These are phyloP conservation scores for Dryas iulia DNA, from an alignment of 1,140 invertebrate genomes.

Conservation along the genomic window DNA sequence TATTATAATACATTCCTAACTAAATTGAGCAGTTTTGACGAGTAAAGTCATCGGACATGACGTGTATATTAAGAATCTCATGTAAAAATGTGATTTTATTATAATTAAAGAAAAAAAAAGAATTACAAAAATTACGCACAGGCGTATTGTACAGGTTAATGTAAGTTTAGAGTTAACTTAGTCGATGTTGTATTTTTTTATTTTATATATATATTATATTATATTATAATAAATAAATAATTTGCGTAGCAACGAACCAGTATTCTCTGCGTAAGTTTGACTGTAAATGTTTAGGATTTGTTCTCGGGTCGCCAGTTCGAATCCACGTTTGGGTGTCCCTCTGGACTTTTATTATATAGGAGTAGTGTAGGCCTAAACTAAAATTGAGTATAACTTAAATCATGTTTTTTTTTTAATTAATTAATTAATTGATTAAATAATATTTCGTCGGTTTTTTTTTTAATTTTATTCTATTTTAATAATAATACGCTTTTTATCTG, in stretches of 20 bases:
- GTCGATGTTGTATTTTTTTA: conserved; percentile 45
- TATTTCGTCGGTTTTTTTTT: too few species aligned
- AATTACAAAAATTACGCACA: too few species aligned
- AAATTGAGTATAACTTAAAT: conserved; percentile 2
- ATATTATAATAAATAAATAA: conserved; percentile 37
- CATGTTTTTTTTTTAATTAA: background rate
- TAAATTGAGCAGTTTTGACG: conserved; percentile 23
- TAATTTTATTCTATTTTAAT: too few species aligned
- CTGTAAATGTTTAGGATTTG: background rate
- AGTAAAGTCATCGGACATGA: conserved; percentile 25
- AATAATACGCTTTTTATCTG: background rate
- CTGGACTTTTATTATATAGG: background rate
- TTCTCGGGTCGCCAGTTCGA: background rate
- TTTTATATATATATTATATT: conserved; percentile 58
- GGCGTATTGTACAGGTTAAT: conserved; percentile 5
- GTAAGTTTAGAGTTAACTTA: conserved; percentile 61
- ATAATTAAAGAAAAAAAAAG: conserved; percentile 23
- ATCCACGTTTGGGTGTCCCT: background rate
- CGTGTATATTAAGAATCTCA: conserved; percentile 41
- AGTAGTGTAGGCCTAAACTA: background rate
- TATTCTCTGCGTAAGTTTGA: conserved; percentile 44
- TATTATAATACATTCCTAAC: conserved; percentile 36
- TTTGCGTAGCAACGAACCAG: conserved; percentile 74
- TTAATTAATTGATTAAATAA: background rate
- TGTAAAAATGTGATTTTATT: conserved; percentile 42